Conservation (phyloP, 2,888 invertebrate species). For the Mesorhabditis spiculigera region DNA sequence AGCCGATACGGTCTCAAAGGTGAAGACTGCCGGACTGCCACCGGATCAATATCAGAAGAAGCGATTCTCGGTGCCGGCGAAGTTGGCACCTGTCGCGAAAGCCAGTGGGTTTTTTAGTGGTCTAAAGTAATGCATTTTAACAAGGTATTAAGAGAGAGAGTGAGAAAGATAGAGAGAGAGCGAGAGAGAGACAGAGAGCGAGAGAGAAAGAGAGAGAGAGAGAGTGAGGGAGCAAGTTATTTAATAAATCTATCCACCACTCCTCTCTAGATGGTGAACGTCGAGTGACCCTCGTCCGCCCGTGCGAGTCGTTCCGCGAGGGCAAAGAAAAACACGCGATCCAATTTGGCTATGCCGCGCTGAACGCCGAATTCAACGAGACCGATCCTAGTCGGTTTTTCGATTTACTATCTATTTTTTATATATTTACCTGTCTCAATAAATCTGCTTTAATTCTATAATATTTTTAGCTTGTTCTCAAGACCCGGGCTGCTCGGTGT, state of each 20-base stretch:
- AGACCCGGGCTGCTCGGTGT: neutral
- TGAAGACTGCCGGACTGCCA: neutral
- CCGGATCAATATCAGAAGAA: neutral
- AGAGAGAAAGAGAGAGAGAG: neutral
- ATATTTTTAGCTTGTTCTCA: neutral
- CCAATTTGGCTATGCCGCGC: slow-evolving; percentile 27
- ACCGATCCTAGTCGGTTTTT: neutral
- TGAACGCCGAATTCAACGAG: slow-evolving; percentile 15
- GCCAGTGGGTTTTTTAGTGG: no score
- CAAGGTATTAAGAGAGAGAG: no score
- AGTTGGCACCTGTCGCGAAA: slow-evolving; percentile 2
- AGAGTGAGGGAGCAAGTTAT: slow-evolving; percentile 15
- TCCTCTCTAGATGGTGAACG: neutral
- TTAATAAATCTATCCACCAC: neutral
- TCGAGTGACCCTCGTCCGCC: neutral
- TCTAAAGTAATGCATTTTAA: no score
- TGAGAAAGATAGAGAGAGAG: no score
- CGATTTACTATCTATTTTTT: no score
- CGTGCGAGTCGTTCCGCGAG: slow-evolving; percentile 16
- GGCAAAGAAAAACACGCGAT: slow-evolving; percentile 21
- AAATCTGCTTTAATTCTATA: neutral
- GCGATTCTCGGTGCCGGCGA: neutral
- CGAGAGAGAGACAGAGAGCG: neutral
- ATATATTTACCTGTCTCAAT: neutral
- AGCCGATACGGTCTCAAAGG: neutral